A percentile compares a stretch with the other conserved stretches of the same genome.
Conservation (phyloP, 2,888 invertebrate genomes). For the Nematopogon swammerdamellus region DNA sequence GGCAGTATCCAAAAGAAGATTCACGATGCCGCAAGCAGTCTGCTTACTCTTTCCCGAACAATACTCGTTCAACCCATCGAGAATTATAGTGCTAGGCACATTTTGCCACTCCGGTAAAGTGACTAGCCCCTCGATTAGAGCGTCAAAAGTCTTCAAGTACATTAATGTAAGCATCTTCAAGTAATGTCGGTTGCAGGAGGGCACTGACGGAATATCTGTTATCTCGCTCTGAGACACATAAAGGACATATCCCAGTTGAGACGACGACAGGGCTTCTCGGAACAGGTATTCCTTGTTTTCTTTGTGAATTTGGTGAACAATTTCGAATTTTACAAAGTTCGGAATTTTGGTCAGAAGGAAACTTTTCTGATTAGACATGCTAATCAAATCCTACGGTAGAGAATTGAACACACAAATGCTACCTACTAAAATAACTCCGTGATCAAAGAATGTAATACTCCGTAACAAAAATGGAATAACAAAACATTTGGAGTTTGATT, state of each 20-base stretch:
- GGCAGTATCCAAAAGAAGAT: constrained; percentile 28
- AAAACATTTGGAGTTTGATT: too few relatives aligned
- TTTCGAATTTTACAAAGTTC: neutral
- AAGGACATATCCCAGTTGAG: constrained; percentile 35
- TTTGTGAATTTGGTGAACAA: neutral
- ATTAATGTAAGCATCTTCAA: constrained; percentile 47
- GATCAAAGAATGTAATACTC: too few relatives aligned
- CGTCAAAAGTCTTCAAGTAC: constrained; percentile 28
- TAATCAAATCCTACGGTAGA: too few relatives aligned
- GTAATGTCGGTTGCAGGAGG: constrained; percentile 30
- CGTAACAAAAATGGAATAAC: too few relatives aligned
- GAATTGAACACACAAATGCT: too few relatives aligned
- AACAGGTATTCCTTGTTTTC: constrained; percentile 22
- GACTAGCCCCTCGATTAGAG: constrained; percentile 32
- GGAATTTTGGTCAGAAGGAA: too few relatives aligned
- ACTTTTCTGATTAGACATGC: too few relatives aligned
- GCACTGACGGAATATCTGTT: constrained; percentile 35
- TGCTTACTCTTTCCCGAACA: constrained; percentile 25
- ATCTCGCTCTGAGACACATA: constrained; percentile 36
- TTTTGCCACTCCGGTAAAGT: constrained; percentile 35
- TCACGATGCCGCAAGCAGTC: constrained; percentile 32
- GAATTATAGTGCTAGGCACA: constrained; percentile 33
- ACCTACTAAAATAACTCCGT: too few relatives aligned
- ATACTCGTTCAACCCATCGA: constrained; percentile 34
- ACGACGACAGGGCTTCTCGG: constrained; percentile 27